Base-by-base conservation (phyloP, 2,797 vertebrate species). In the Tenualosa ilisha region DNA sequence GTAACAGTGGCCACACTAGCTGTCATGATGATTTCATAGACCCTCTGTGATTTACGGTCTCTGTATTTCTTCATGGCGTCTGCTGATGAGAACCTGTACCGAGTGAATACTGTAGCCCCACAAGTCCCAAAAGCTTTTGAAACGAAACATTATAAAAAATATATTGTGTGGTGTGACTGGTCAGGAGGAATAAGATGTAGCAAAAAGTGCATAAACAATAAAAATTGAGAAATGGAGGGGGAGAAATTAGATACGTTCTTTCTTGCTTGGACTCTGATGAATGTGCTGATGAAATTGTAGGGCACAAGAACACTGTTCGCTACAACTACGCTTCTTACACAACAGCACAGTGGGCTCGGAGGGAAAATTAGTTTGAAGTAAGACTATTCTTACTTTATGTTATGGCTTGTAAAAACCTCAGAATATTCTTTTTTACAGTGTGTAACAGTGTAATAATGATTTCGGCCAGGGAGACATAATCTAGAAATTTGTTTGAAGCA, bases 21-120 rank as follows among this genome's bases (percentile, higher is more conserved):
- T 22, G 72, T 79, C 72, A 20, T 79, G 40, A 43, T 46, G 72
- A 79, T 79, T 79, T 79, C 72, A 79, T 79, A 37, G 72, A 79
- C 17, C 20, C 3, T 2, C 37, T 0, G 24, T 79, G 72, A 79
- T 79, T 79, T 79, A 79, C 40, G 43, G 37, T 43, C 7, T 79
- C 40, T 46, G 6, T 22, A 79, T 79, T 79, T 79, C 20, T 79
- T 79, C 20, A 79, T 1, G 2, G 20, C 20, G 5, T 79, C 72
- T 43, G 40, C 72, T 43, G 72, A 46, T 79, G 72, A 79, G 72
- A 79, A 79, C 72, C 17, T 79, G 9, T 22, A 79, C 40, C 17
- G 20, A 79, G 68, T 17, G 37, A 46, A 22, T 22, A 79, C 72
- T 24, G n/a, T 24, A 24, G 13, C 8, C n/a, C 24, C 63, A 68